A percentile compares a stretch with the other conserved stretches of the same genome.
phyloP scores from a whole-genome alignment of 2,888 invertebrate species.

The Malachius bipustulatus region DNA sequence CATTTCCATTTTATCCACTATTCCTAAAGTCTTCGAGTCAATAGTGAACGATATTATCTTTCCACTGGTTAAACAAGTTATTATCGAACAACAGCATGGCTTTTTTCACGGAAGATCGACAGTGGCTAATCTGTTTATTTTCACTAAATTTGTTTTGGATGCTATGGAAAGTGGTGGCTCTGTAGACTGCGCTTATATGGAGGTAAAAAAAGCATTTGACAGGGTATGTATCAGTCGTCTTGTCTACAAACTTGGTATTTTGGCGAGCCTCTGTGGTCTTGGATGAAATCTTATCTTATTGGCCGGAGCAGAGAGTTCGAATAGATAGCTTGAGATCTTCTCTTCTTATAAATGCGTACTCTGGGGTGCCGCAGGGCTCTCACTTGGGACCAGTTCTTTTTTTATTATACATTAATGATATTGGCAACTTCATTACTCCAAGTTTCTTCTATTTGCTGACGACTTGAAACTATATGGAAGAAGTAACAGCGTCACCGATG shows the following conservation, averaged over 20 bases:
- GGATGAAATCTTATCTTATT: not conserved
- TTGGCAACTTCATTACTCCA: not conserved
- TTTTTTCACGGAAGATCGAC: no score
- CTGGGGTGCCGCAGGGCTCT: slow-evolving; percentile 5
- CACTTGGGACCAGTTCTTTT: slow-evolving; percentile 5
- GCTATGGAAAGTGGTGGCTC: no score
- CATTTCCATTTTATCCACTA: no score
- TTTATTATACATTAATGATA: slow-evolving; percentile 6
- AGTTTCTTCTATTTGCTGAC: slow-evolving; percentile 7
- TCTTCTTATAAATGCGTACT: not conserved
- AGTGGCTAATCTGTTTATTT: no score
- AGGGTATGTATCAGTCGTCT: not conserved
- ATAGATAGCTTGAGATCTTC: not conserved
- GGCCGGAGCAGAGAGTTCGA: not conserved
- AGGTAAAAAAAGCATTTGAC: slow-evolving; percentile 4
- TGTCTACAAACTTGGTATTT: slow-evolving; percentile 1
- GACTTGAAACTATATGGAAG: slow-evolving; percentile 5
- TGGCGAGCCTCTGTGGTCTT: not conserved
- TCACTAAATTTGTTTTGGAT: no score
- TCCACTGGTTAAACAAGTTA: no score
- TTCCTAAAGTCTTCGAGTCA: no score
- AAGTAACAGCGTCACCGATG: not conserved
- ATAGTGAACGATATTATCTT: no score
- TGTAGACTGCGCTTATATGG: no score
- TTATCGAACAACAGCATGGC: no score